Evolutionary conservation across 2,888 invertebrate species (phyloP), one percentile per base, ranked within the genome.

Genomic region (Chaitophorus viminalis): DNA sequence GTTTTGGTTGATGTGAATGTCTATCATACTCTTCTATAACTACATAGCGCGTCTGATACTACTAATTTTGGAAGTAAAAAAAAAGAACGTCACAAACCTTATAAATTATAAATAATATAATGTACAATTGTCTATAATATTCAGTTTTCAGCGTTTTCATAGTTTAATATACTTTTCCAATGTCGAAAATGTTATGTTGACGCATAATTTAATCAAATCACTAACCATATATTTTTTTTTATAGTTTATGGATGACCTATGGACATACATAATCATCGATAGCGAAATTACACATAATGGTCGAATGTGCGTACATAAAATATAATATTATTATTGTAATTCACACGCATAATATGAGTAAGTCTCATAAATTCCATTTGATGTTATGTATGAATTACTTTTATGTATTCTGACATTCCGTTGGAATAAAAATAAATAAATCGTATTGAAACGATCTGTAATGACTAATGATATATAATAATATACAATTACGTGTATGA

Each of bases 321-420:
- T 65, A 54, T 21, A 39, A 39, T 39, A 39, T 39, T 39, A 39
- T 39, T 39, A 39, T 5, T 39, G 25, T 4, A 21, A 25, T 60
- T 60, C 60, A 3, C 25, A 25, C 25, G 60, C 46, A 46, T 46
- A 46, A 46, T 14, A 17, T 29, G 4, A 33, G 76, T 1, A 39
- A 76, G 29, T 46, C 18, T 76, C 29, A 46, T 46, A 46, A 76
- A 76, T 46, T 76, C 76, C 76, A 76, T 29, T 76, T 29, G 18
- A 46, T n/a, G 18, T 17, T 18, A 25, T 8, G n/a, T 25, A 5
- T n/a, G 39, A 39, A 8, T 39, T 11, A 39, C 39, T 39, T 3
- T 39, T 9, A 39, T 39, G 39, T 39, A 39, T 39, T 39, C 11
- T 39, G 39, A 39, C 8, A 11, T 39, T 39, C 21, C 1, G 60